Evolutionary conservation across 2,113 vertebrate genomes (phyloP), one percentile per base, ranked within the genome.

Genomic region (Cyanoderma ruficeps): DNA sequence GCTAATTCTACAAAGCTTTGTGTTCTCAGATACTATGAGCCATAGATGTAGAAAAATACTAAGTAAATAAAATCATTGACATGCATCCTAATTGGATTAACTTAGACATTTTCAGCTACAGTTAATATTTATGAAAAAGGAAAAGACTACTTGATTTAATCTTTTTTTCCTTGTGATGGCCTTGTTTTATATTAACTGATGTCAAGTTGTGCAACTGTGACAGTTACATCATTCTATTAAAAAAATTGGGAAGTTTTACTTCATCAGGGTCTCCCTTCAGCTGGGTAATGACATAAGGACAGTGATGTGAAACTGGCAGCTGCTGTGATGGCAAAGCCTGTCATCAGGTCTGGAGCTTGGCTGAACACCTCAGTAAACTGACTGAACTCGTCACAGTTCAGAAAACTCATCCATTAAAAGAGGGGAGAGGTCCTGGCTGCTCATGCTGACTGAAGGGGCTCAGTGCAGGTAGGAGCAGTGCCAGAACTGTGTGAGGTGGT

Each of bases 351-450:
- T 85, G 13, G 12, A 35, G 18, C 30, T 56, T 78, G 70, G 57
- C 13, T 42, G 35, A 80, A 71, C 31, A 49, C 22, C 31, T 60
- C 30, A 57, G n/a, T 14, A 53, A 78, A 46, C 15, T 4, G 10
- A 68, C 0, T 0, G 0, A 84, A 11, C 20, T 37, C 1, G 4
- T 44, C 19, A 64, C 9, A 24, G 14, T 6, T 82, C 39, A 69
- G 67, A 76, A 86, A 77, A 19, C 7, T 37, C 31, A 61, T 9
- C 23, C 33, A 14, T 19, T 14, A 33, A 31, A 63, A 44, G 3
- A 47, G 9, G 0, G 3, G 8, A 22, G 69, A 55, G 65, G 4
- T 85, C 59, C 27, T 52, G 53, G 11, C 49, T 60, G 39, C 47
- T 47, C 15, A 69, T 25, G 10, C 21, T 24, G 28, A 31, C 0